Conservation (phyloP, 2,888 invertebrate genomes). For the Eristalinus sepulchralis region DNA sequence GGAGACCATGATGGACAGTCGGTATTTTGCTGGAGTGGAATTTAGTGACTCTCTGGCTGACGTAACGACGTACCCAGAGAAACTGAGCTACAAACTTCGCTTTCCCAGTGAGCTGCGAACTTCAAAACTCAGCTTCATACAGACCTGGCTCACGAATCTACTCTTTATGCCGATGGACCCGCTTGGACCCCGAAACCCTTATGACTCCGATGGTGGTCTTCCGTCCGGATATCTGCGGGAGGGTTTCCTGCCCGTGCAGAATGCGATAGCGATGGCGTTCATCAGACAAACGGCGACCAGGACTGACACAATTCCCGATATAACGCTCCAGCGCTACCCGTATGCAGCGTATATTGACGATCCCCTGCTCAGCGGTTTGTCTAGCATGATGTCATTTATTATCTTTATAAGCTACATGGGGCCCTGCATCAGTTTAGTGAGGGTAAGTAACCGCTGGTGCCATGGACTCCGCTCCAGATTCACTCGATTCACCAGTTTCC, state of each 20-base stretch:
- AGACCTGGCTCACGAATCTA: constrained; percentile 86
- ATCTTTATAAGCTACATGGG: constrained; percentile 91
- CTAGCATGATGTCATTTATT: constrained; percentile 87
- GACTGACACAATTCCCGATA: constrained; percentile 73
- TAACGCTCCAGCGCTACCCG: constrained; percentile 84
- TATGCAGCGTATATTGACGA: constrained; percentile 88
- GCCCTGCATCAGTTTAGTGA: constrained; percentile 89
- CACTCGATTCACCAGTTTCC: no score
- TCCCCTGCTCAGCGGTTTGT: constrained; percentile 84
- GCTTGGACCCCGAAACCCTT: constrained; percentile 85
- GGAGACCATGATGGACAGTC: constrained; percentile 47
- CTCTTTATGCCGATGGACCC: constrained; percentile 85
- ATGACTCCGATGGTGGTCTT: constrained; percentile 81
- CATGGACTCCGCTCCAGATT: neutral
- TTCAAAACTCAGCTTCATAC: constrained; percentile 68
- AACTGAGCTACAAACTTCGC: constrained; percentile 83
- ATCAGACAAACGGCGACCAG: constrained; percentile 70
- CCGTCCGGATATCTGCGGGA: constrained; percentile 85
- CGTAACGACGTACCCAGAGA: constrained; percentile 80
- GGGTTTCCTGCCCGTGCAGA: constrained; percentile 86
- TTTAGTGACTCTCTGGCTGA: constrained; percentile 82
- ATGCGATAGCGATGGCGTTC: constrained; percentile 82
- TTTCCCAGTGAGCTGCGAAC: constrained; percentile 85
- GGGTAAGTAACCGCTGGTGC: constrained; percentile 79
- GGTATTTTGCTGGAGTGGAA: constrained; percentile 83